These are phyloP conservation scores for Macroglossus sobrinus DNA, from an alignment of 2,113 vertebrate species.

Conservation along the genomic window DNA sequence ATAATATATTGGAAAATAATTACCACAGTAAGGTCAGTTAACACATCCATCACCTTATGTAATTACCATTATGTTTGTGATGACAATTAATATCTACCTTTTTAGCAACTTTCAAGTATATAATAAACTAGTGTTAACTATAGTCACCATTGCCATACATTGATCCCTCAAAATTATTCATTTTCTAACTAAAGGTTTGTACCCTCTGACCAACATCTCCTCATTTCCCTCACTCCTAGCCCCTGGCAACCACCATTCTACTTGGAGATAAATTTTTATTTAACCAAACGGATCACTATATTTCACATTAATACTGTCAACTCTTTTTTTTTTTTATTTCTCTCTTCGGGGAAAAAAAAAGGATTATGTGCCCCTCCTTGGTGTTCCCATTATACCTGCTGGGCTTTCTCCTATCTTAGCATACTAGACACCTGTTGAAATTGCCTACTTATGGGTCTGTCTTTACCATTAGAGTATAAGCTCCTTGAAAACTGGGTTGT, in stretches of 20 bases:
- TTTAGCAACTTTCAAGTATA: not conserved
- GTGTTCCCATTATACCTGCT: not conserved
- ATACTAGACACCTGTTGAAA: not conserved
- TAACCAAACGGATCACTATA: not conserved
- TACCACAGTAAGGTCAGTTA: not conserved
- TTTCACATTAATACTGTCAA: not conserved
- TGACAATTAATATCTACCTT: not conserved
- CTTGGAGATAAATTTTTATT: not conserved
- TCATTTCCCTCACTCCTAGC: not conserved
- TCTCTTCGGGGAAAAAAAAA: not conserved
- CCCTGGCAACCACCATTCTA: not conserved
- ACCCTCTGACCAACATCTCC: not conserved
- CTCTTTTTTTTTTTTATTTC: not conserved
- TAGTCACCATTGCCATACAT: not conserved
- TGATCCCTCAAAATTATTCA: not conserved
- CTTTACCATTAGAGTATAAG: not conserved
- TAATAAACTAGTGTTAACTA: not conserved
- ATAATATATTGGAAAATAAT: not conserved
- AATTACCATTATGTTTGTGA: not conserved
- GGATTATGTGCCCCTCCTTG: not conserved
- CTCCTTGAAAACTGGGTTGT: not conserved
- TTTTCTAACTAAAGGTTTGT: not conserved
- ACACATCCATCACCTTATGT: not conserved
- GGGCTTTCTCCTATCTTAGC: not conserved
- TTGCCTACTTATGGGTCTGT: not conserved